Conservation (phyloP, 2,113 vertebrate genomes). For the Turnix velox region DNA sequence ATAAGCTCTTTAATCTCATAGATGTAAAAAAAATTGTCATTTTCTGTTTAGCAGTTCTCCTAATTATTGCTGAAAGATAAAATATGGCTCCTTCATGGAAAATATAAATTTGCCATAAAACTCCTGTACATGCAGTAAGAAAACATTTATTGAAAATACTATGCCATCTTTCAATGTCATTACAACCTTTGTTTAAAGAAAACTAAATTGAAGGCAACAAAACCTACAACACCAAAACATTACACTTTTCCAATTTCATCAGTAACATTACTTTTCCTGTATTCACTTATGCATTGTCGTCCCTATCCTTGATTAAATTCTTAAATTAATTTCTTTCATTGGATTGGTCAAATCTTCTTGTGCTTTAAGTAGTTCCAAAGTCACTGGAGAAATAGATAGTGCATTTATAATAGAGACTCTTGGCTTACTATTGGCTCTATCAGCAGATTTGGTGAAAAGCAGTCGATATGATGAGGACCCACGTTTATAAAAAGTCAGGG, state of each 20-base stretch:
- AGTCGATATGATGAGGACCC: neutral
- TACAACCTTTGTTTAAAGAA: neutral
- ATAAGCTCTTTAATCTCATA: neutral
- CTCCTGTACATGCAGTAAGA: neutral
- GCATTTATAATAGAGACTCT: neutral
- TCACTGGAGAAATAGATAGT: neutral
- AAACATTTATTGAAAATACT: neutral
- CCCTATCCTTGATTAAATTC: neutral
- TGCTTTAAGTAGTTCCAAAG: neutral
- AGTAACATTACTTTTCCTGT: neutral
- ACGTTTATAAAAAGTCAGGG: neutral
- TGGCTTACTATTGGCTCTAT: neutral
- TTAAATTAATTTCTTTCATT: neutral
- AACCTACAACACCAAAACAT: neutral
- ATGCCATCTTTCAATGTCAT: neutral
- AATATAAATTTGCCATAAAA: neutral
- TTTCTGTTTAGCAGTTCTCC: neutral
- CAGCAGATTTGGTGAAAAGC: neutral
- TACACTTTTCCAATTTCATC: rapidly evolving
- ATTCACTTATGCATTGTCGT: neutral
- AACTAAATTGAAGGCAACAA: neutral
- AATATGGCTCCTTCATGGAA: neutral
- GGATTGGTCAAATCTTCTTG: neutral
- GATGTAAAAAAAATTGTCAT: neutral
- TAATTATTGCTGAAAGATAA: neutral